Evolutionary conservation across 2,797 vertebrate species (phyloP), one percentile per base, ranked within the genome.

Genomic region (Brachyalestes nurse): DNA sequence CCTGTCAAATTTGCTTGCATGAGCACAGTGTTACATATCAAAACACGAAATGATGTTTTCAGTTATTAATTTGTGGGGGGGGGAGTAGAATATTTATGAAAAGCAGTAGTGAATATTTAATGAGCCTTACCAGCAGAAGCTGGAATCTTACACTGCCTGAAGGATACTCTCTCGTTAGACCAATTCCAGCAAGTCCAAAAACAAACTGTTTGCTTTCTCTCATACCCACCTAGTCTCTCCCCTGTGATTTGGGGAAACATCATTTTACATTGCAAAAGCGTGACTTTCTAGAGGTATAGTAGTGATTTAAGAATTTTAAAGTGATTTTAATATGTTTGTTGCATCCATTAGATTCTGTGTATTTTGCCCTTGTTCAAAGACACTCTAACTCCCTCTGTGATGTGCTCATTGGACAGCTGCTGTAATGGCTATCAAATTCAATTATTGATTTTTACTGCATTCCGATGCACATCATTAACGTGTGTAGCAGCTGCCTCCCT

Each of bases 51-150:
- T 55, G 79, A 81, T 40, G 47, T 79, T 71, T 78, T 76, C 38
- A 16, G 69, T 82, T 73, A 82, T 77, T 82, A 76, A 86, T 85
- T 74, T 14, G 17, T 19, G 25, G 17, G 34, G 42, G 38, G 73
- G 79, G 76, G 55, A 34, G 73, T 67, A 3, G 77, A 69, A 72
- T 79, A 73, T 79, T 85, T 82, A 69, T 64, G 80, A 79, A 69
- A 69, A 73, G 61, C 61, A 61, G 38, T 47, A 42, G 67, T 82
- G 70, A 82, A 86, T 83, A 77, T 86, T 79, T 76, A 62, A 81
- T 83, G 49, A 78, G 75, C 64, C 47, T 64, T 45, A 70, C 81
- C 55, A 71, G 78, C 78, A 80, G 42, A 66, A 78, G 65, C 71
- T 51, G 65, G 66, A 69, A 49, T 42, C 66, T 60, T 74, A n/a